Evolutionary conservation across 2,113 vertebrate species (phyloP), one percentile per base, ranked within the genome.

Genomic region (Elgaria multicarinata): DNA sequence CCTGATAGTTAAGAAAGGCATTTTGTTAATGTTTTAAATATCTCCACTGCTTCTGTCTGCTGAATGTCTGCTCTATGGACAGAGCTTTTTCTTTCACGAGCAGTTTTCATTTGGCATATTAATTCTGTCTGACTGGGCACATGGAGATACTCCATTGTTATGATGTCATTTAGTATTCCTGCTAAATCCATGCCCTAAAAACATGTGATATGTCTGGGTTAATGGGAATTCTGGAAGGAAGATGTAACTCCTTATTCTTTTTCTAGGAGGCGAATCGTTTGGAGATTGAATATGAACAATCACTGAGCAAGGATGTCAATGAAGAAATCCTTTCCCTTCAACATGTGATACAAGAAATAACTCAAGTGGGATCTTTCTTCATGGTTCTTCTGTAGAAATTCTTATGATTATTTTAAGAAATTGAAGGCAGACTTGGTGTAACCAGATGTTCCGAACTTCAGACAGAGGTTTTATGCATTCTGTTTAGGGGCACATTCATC

Each of bases 301-400:
- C 94, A 18, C 89, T 96, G 80, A 94, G 82, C 90, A 95, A 90
- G 89, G 94, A 93, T 88, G 89, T 92, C 71, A 94, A 91, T 86
- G 95, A 97, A 77, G 96, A 97, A 83, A 97, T 93, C 90, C 26
- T 96, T 91, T 96, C 93, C 71, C 93, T 97, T 82, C 96, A 95
- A 67, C 96, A 95, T 72, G 81, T 96, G 89, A 94, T 97, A 64
- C 95, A 94, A 94, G 95, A 91, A 64, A 96, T 97, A 95, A 96
- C 94, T 31, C 95, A 97, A 94, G 75, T 58, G 28, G 64, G 62
- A 44, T 4, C 0, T 31, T 8, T 72, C 4, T 0, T 16, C 75
- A 3, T 84, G 8, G 36, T 77, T 80, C 50, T 82, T 24, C 22
- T 87, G 53, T 74, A 42, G 14, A 92, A 69, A 28, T 84, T 44